Evolutionary conservation across 2,888 invertebrate genomes (phyloP), one percentile per base, ranked within the genome.

Genomic region (Limnephilus auricula): DNA sequence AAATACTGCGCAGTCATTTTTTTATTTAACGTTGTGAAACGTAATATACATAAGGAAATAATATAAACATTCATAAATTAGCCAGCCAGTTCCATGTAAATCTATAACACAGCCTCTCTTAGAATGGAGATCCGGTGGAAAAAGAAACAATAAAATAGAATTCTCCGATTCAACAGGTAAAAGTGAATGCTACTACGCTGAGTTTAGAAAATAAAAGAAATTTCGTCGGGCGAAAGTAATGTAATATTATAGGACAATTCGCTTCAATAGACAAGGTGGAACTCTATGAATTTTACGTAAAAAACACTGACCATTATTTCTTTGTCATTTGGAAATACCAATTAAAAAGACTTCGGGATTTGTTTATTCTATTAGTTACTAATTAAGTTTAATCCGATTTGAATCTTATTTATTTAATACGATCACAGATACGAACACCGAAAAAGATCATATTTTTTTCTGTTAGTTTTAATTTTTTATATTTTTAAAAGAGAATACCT

Each of bases 171-270:
- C 18, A 25, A 18, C 18, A 31, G 13, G 31, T 82, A 32, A 82
- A 82, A 82, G 32, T 82, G 82, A 32, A 18, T 82, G 32, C 34
- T 30, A 25, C 9, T 25, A 18, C 4, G 9, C n/a, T 15, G 18
- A 30, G 15, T 9, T 25, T 13, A 82, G 30, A 82, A 82, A 82
- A 82, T n/a, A 82, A 31, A 82, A 82, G 80, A 80, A 82, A 31
- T 82, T 32, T 82, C 32, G 82, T 32, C 82, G 34, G 15, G 82
- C 82, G 82, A 82, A 82, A 82, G 82, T 82, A 65, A 65, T 18
- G 25, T 65, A 4, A 18, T 25, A 82, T 82, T 82, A 32, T 82
- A 34, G 82, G 82, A 18, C 82, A 25, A 31, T 34, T 82, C 82
- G 82, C 82, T 6, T 18, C 18, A 82, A 82, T 31, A 30, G 82